These are phyloP conservation scores for Toxotes jaculatrix DNA, from an alignment of 2,113 vertebrate species.

Conservation along the genomic window DNA sequence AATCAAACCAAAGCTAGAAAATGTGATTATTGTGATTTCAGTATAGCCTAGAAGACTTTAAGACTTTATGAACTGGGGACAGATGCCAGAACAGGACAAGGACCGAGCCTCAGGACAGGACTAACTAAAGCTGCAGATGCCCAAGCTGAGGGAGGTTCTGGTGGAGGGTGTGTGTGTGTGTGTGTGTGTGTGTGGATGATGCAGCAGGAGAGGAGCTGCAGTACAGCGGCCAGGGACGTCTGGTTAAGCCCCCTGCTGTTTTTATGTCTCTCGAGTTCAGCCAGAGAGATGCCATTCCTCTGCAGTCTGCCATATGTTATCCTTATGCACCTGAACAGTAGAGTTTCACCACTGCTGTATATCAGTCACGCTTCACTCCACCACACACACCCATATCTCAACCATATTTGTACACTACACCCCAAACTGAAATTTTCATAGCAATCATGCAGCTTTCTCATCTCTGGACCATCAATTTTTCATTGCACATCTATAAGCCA, in stretches of 20 bases:
- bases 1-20: neutral
- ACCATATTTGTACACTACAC: slow-evolving; percentile 54
- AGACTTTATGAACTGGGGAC: neutral
- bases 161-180: slow-evolving; percentile 20
- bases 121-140: slow-evolving; percentile 1
- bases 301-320: slow-evolving; percentile 69
- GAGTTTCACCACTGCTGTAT: slow-evolving; percentile 32
- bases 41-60: too few species aligned
- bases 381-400: slow-evolving; percentile 22
- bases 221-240: slow-evolving; percentile 2
- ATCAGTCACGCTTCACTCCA: slow-evolving; percentile 36
- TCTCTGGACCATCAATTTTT: slow-evolving; percentile 70
- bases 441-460: slow-evolving; percentile 49
- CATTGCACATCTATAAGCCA: slow-evolving; percentile 72
- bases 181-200: slow-evolving; percentile 13
- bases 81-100: slow-evolving; percentile 19
- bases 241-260: slow-evolving; percentile 53
- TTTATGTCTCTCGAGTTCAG: slow-evolving; percentile 55
- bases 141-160: slow-evolving; percentile 28
- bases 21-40: neutral
- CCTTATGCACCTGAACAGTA: slow-evolving; percentile 52
- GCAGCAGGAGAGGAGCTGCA: slow-evolving; percentile 52
- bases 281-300: slow-evolving; percentile 65
- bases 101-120: neutral
- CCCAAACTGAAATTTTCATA: slow-evolving; percentile 66